Conservation (phyloP, 2,797 vertebrate genomes). For the Mus caroli region DNA sequence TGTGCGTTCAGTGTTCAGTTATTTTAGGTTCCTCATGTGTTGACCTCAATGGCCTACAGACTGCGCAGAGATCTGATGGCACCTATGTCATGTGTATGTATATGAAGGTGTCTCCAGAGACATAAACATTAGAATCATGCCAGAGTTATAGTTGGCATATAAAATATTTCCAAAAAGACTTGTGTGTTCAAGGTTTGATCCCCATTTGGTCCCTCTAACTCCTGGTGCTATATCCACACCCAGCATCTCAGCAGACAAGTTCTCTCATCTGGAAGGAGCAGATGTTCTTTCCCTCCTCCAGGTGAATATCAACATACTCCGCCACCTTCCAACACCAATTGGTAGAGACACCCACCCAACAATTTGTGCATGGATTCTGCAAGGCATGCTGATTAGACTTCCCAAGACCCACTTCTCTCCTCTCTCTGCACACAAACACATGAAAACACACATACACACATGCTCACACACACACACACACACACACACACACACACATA, state of each 20-base stretch:
- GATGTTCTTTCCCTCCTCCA: neutral
- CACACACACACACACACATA: neutral
- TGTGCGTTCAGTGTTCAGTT: neutral
- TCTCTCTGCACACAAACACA: neutral
- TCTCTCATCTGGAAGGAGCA: neutral
- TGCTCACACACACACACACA: neutral
- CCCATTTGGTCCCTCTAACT: neutral
- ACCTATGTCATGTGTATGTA: neutral
- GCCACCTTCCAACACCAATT: no score
- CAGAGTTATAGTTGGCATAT: neutral
- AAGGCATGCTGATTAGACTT: neutral
- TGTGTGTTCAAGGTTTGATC: neutral
- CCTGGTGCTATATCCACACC: neutral
- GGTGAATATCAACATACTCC: neutral
- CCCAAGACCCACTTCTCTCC: neutral
- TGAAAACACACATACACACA: neutral
- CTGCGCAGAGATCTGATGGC: neutral
- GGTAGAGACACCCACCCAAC: neutral
- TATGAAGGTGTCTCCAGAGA: neutral
- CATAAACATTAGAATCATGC: neutral
- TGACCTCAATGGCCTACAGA: neutral
- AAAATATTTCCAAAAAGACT: neutral
- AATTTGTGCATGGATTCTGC: neutral
- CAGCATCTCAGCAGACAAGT: neutral
- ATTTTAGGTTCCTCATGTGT: neutral